Conservation (phyloP, 1,140 invertebrate species). For the Drosophila saltans region DNA sequence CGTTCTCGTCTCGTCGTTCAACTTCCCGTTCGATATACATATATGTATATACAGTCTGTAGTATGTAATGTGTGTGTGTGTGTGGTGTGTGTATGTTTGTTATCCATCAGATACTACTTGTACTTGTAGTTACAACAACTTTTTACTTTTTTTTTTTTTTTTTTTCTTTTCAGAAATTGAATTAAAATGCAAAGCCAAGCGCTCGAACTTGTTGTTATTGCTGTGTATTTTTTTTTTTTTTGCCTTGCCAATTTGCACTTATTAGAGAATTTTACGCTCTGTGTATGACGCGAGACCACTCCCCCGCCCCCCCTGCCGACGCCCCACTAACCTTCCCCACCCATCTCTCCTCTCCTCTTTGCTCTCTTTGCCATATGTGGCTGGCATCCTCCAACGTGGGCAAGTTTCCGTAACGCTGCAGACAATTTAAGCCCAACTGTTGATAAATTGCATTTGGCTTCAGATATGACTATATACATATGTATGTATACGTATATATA, state of each 20-base stretch:
- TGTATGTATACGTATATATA: slow-evolving; percentile 28
- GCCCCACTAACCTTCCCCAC: not conserved
- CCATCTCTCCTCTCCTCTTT: not conserved
- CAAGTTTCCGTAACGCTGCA: slow-evolving; percentile 74
- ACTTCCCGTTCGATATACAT: slow-evolving; percentile 52
- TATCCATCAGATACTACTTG: slow-evolving; percentile 51
- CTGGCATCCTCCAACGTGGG: slow-evolving; percentile 52
- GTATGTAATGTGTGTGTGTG: not conserved
- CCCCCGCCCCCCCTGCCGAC: not conserved
- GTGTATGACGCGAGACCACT: slow-evolving; percentile 8
- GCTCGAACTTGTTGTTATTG: slow-evolving; percentile 16
- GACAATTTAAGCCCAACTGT: slow-evolving; percentile 79
- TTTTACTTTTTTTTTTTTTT: not conserved
- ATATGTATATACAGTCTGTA: not conserved
- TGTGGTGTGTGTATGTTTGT: slow-evolving; percentile 20
- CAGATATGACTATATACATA: slow-evolving; percentile 48
- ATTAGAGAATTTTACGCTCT: slow-evolving; percentile 69
- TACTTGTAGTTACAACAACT: slow-evolving; percentile 35
- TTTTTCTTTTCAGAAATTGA: slow-evolving; percentile 32
- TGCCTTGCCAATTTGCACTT: slow-evolving; percentile 71
- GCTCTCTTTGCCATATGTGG: not conserved
- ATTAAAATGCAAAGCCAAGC: slow-evolving; percentile 58
- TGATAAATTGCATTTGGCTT: slow-evolving; percentile 79
- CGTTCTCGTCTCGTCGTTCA: slow-evolving; percentile 37
- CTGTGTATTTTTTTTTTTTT: slow-evolving; percentile 21